phyloP scores from a whole-genome alignment of 2,113 vertebrate genomes.

The Sisor rabdophorus region DNA sequence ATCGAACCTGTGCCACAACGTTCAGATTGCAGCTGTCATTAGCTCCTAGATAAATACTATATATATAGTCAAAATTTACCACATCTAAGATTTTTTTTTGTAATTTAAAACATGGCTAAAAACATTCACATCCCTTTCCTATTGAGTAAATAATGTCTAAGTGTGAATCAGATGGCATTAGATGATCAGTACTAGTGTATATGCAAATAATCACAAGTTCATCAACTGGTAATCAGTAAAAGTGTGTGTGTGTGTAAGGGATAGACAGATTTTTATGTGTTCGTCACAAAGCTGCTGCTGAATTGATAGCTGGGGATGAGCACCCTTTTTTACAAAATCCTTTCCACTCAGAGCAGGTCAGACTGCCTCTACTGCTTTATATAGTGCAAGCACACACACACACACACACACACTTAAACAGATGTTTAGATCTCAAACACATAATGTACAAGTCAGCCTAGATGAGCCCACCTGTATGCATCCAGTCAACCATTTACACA shows the following conservation, averaged over 20 bases:
- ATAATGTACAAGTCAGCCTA: not conserved
- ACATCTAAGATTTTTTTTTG: not conserved
- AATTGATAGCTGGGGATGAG: conserved; percentile 51
- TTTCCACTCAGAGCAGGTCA: conserved; percentile 38
- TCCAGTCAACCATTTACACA: not conserved
- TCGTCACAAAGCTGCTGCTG: conserved; percentile 56
- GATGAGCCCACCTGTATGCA: conserved; percentile 13
- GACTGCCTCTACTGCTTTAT: conserved; percentile 36
- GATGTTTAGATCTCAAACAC: conserved; percentile 11
- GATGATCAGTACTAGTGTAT: not conserved
- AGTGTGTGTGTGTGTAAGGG: not conserved
- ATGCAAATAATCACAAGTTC: not conserved
- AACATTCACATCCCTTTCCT: not conserved
- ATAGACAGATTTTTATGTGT: conserved; percentile 59
- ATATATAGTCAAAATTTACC: not conserved
- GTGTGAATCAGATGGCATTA: not conserved
- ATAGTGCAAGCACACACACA: conserved; percentile 18
- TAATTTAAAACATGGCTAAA: not conserved
- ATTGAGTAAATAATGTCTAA: not conserved
- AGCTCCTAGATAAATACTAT: not conserved
- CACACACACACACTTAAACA: conserved; percentile 31
- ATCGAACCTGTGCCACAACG: too few relatives aligned
- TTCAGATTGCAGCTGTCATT: too few relatives aligned
- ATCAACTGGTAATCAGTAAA: conserved; percentile 4
- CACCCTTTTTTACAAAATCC: conserved; percentile 19